phyloP scores from a whole-genome alignment of 1,140 invertebrate genomes.

The Camponotus pennsylvanicus region DNA sequence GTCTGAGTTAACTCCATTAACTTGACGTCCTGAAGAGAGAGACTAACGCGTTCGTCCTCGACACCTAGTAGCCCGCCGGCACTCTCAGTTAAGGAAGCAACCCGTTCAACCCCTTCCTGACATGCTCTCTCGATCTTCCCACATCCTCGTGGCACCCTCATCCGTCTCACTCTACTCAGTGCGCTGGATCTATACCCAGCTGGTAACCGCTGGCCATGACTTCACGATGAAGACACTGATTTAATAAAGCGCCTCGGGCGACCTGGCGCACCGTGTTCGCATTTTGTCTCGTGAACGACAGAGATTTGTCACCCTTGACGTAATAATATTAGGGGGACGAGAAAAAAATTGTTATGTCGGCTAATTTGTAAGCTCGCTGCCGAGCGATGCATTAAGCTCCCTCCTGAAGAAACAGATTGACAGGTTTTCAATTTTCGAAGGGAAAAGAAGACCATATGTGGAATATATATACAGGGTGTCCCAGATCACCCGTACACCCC shows the following conservation, averaged over 20 bases:
- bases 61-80: conserved; percentile 46
- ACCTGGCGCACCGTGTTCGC: conserved; percentile 43
- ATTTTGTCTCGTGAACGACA: conserved; percentile 42
- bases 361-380: conserved; percentile 53
- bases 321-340: conserved; percentile 45
- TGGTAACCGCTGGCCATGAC: conserved; percentile 70
- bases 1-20: conserved; percentile 72
- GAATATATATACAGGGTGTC: neutral
- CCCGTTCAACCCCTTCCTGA: conserved; percentile 42
- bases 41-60: conserved; percentile 49
- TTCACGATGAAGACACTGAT: conserved; percentile 72
- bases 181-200: conserved; percentile 31
- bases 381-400: conserved; percentile 21
- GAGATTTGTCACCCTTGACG: conserved; percentile 49
- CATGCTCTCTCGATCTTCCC: conserved; percentile 10
- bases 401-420: conserved; percentile 44
- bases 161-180: conserved; percentile 45
- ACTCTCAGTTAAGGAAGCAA: conserved; percentile 57
- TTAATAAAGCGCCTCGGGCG: conserved; percentile 66
- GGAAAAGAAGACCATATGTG: neutral
- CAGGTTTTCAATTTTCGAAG: conserved; percentile 39
- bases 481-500: no score
- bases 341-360: conserved; percentile 59
- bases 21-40: conserved; percentile 61
- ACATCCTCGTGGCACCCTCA: conserved; percentile 1